Evolutionary conservation across 2,113 vertebrate species (phyloP).

Genomic region (Balaeniceps rex): DNA sequence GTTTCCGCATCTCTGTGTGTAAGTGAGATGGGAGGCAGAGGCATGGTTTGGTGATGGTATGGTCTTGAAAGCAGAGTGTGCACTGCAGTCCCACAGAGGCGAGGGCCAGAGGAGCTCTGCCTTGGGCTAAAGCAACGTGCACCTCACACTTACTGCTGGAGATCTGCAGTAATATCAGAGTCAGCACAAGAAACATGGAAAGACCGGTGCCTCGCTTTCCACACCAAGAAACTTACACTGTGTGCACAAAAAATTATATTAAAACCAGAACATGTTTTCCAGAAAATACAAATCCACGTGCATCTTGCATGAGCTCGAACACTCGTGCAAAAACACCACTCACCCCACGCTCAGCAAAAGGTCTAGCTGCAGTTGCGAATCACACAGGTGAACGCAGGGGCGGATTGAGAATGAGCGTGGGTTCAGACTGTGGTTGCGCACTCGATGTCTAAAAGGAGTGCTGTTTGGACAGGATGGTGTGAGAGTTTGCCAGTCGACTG

Average conservation of each 20-base stretch:
- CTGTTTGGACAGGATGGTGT: background rate
- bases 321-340: background rate
- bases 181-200: background rate
- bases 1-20: background rate
- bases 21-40: background rate
- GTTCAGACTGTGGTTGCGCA: background rate
- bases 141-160: background rate
- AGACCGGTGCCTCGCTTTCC: background rate
- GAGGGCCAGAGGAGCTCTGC: background rate
- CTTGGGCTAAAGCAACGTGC: background rate
- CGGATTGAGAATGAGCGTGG: background rate
- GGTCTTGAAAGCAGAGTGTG: background rate
- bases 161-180: background rate
- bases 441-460: background rate
- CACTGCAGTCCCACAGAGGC: background rate
- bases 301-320: background rate
- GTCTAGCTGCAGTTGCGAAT: background rate
- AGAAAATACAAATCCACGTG: background rate
- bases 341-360: background rate
- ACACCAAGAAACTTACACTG: background rate
- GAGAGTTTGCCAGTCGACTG: background rate
- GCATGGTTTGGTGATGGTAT: background rate
- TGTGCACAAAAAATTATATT: background rate
- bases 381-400: background rate
- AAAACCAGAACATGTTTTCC: background rate